Evolutionary conservation across 1,140 invertebrate species (phyloP).

Genomic region (Drosophila lini): DNA sequence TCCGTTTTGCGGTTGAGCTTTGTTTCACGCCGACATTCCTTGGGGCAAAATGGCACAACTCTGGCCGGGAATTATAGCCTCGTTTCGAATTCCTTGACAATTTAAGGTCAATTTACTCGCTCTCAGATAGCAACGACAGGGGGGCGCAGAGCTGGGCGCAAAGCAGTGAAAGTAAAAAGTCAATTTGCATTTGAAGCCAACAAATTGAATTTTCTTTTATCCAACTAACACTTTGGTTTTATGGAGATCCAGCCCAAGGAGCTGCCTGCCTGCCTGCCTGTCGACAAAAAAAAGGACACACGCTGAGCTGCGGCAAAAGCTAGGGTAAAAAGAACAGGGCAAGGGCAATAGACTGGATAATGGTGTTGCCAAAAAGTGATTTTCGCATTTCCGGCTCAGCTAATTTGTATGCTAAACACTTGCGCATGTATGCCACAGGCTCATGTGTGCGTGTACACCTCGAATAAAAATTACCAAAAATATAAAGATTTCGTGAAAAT

Average conservation of each 20-base stretch:
- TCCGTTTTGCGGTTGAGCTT: constrained; percentile 29
- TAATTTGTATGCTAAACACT: constrained; percentile 82
- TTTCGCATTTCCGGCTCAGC: constrained; percentile 74
- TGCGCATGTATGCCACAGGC: constrained; percentile 24
- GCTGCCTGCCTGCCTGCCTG: neutral
- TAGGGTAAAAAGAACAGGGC: constrained; percentile 23
- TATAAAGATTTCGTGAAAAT: neutral
- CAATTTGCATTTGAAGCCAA: constrained; percentile 64
- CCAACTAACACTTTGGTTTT: constrained; percentile 67
- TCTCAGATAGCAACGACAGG: constrained; percentile 15
- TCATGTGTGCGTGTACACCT: constrained; percentile 32
- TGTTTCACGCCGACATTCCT: neutral
- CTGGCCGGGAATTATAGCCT: constrained; percentile 35
- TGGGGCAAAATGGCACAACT: constrained; percentile 2
- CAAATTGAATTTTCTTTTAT: constrained; percentile 70
- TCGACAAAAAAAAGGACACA: constrained; percentile 39
- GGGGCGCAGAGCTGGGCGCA: constrained; percentile 10
- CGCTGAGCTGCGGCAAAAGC: constrained; percentile 24
- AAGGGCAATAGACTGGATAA: constrained; percentile 70
- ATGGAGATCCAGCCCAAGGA: constrained; percentile 43
- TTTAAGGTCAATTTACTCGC: constrained; percentile 50
- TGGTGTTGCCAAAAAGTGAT: constrained; percentile 74
- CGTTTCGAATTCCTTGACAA: constrained; percentile 44
- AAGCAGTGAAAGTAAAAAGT: constrained; percentile 44
- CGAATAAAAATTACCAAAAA: neutral